Evolutionary conservation across 2,797 vertebrate species (phyloP), one percentile per base, ranked within the genome.

Genomic region (Lagocephalus sceleratus): DNA sequence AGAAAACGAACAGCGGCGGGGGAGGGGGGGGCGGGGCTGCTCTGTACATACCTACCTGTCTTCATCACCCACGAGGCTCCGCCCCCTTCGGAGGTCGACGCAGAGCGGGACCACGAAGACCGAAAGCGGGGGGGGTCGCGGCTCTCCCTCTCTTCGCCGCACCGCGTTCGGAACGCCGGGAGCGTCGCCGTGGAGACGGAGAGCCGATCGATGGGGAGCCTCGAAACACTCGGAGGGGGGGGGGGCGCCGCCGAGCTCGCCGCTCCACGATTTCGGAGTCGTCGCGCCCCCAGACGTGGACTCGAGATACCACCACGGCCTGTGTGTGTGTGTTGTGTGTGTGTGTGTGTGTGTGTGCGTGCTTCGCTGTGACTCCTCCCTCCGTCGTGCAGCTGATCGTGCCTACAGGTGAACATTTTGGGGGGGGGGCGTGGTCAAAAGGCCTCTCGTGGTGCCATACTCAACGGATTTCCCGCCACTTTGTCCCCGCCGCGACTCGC

Each of bases 1-100:
- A 15, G 40, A 10, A 20, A 14, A n/a, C 22, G 26, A 16, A 47
- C 56, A 17, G 6, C 51, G 48, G 53, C 20, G n/a, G 20, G 20
- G 48, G 41, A 61, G 21, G 41, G 35, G 50, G 66, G 43, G 58
- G 35, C 41, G 3, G 15, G 15, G 60, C 52, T 54, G 21, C 46
- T 38, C 59, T 87, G 86, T 86, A 84, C 73, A 85, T 85, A 79
- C 86, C 79, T 85, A 83, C 60, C 63, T 82, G 71, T 76, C 79
- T 82, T 53, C 58, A 73, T 71, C 64, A 48, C 49, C 12, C 52
- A 77, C 55, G 48, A 71, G 60, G 76, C 75, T 76, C 76, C n/a
- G n/a, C n/a, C n/a, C n/a, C n/a, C n/a, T n/a, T n/a, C n/a, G n/a
- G n/a, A n/a, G n/a, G n/a, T n/a, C 54, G 54, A 64, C 43, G 21